Evolutionary conservation across 2,113 vertebrate species (phyloP).

Genomic region (Rhineura floridana): DNA sequence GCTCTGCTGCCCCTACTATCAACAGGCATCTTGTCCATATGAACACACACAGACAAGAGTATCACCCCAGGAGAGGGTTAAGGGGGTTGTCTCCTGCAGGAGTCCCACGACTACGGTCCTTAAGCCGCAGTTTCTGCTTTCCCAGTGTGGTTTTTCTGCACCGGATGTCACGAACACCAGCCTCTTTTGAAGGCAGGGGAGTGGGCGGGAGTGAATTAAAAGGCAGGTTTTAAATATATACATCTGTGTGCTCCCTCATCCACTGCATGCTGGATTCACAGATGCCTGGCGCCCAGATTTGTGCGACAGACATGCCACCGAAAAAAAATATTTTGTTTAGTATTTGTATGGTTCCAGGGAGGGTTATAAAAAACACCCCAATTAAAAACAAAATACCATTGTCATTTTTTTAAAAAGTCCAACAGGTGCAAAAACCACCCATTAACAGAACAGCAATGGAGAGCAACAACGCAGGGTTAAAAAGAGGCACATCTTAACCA

Average conservation of each 20-base stretch:
- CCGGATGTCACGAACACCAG: not conserved
- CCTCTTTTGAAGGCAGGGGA: conserved; percentile 3
- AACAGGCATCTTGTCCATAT: too few species aligned
- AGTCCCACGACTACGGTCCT: not conserved
- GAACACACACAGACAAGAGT: too few species aligned
- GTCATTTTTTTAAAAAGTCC: too few species aligned
- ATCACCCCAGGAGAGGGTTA: not conserved
- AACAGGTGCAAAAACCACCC: too few species aligned
- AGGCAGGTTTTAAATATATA: not conserved
- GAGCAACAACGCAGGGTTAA: too few species aligned
- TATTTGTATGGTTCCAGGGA: not conserved
- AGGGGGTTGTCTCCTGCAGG: not conserved
- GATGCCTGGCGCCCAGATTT: not conserved
- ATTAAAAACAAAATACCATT: too few species aligned
- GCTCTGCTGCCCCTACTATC: too few species aligned
- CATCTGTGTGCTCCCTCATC: not conserved
- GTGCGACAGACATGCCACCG: not conserved
- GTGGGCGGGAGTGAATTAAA: conserved; percentile 23
- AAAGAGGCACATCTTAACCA: too few species aligned
- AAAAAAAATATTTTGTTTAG: too few species aligned
- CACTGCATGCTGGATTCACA: not conserved
- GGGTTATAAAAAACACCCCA: too few species aligned
- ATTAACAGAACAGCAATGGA: too few species aligned
- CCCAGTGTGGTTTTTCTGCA: conserved; percentile 7
- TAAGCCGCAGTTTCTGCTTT: conserved; percentile 7